Evolutionary conservation across 2,888 invertebrate species (phyloP).

Genomic region (Zaprionus obscuricornis): DNA sequence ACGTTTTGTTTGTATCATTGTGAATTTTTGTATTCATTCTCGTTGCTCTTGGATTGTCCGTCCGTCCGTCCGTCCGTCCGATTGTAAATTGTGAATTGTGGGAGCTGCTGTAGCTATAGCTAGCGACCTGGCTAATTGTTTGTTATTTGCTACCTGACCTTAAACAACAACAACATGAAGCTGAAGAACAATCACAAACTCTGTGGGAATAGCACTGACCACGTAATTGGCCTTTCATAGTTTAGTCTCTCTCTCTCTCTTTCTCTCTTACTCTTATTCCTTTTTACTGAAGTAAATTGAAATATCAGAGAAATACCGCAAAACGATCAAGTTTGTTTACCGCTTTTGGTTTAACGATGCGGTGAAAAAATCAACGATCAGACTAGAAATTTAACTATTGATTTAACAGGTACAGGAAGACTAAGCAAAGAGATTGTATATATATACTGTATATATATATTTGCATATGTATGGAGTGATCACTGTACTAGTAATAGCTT

Average conservation of each 20-base stretch:
- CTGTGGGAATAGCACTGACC: constrained; percentile 57
- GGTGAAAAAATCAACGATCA: constrained; percentile 48
- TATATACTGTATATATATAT: too few species aligned
- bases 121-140: constrained; percentile 64
- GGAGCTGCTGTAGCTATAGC: too few species aligned
- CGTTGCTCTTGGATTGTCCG: too few species aligned
- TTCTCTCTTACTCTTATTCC: too few species aligned
- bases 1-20: constrained; percentile 68
- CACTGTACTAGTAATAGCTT: too few species aligned
- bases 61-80: too few species aligned
- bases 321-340: constrained; percentile 22
- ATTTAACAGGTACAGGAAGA: constrained; percentile 51
- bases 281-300: too few species aligned
- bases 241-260: constrained; percentile 6
- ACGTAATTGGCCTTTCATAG: constrained; percentile 48
- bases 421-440: too few species aligned
- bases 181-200: too few species aligned
- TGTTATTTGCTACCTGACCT: constrained; percentile 49
- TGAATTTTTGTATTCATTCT: too few species aligned
- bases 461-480: too few species aligned
- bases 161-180: constrained; percentile 5
- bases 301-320: constrained; percentile 42
- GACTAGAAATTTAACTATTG: constrained; percentile 40
- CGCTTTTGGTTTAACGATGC: constrained; percentile 27
- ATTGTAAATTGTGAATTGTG: too few species aligned